Percentiles rank a stretch among this genome's conserved stretches.
Conservation (phyloP, 1,140 invertebrate genomes). For the Nephotettix cincticeps region DNA sequence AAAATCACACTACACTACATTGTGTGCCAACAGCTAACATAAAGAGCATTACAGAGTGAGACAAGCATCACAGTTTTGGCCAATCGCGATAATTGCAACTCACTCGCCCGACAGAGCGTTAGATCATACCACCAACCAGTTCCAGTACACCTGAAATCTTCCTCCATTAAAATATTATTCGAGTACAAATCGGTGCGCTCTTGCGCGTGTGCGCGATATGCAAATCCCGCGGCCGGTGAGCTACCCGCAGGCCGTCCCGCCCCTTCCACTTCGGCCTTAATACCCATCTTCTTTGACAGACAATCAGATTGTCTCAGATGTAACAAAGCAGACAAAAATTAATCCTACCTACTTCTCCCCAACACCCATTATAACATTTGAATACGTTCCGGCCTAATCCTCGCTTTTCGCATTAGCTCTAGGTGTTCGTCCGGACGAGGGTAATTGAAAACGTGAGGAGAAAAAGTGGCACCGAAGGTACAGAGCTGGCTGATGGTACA, state of each 20-base stretch:
- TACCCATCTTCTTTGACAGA: slow-evolving; percentile 18
- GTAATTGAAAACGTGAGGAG: too few species aligned
- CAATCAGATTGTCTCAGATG: slow-evolving; percentile 21
- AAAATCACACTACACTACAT: too few species aligned
- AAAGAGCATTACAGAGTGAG: too few species aligned
- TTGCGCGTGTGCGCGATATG: slow-evolving; percentile 13
- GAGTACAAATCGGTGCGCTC: neutral
- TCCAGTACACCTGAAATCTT: too few species aligned
- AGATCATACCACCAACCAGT: too few species aligned
- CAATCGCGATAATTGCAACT: too few species aligned
- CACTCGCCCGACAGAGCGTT: too few species aligned
- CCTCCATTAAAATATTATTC: too few species aligned
- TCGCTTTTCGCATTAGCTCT: neutral
- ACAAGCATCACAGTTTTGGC: too few species aligned
- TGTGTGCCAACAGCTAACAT: too few species aligned
- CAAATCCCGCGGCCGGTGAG: slow-evolving; percentile 2
- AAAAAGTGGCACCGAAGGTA: too few species aligned
- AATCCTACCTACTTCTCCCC: slow-evolving; percentile 17
- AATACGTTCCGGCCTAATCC: slow-evolving; percentile 1
- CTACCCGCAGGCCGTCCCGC: slow-evolving; percentile 12
- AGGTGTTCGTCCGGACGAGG: neutral
- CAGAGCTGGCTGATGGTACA: too few species aligned
- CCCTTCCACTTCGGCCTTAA: neutral
- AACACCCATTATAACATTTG: slow-evolving; percentile 15
- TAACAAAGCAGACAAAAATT: slow-evolving; percentile 25